These are phyloP conservation scores for Holotrichia oblita DNA, from an alignment of 1,140 invertebrate species.

Conservation along the genomic window DNA sequence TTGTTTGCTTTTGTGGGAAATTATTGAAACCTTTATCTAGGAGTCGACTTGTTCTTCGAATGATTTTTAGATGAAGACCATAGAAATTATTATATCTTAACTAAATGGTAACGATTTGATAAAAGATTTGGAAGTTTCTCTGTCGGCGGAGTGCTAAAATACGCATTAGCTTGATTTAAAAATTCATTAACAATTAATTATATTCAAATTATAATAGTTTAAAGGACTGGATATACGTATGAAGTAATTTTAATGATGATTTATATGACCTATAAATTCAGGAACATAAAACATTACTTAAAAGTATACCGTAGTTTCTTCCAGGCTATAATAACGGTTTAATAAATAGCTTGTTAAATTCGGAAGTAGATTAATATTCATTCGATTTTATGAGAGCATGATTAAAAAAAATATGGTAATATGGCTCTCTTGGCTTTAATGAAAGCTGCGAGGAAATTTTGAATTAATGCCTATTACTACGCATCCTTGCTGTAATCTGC, in stretches of 20 bases:
- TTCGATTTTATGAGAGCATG: neutral
- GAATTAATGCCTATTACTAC: neutral
- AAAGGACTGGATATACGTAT: no score
- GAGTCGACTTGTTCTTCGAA: no score
- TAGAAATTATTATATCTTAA: no score
- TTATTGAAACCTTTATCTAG: no score
- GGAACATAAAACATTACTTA: neutral
- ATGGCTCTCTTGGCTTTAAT: neutral
- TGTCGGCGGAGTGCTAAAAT: no score
- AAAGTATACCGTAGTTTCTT: neutral
- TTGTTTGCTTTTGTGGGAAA: no score
- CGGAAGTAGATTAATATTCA: conserved; percentile 9
- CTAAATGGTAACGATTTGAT: no score
- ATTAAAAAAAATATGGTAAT: neutral
- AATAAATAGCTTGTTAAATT: conserved; percentile 14
- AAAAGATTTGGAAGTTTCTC: no score
- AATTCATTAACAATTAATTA: no score
- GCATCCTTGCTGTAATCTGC: neutral
- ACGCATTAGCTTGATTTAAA: no score
- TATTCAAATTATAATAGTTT: no score
- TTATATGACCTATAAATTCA: neutral
- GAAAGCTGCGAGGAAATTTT: neutral
- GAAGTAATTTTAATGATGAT: neutral
- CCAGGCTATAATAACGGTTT: neutral
- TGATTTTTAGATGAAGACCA: no score